Evolutionary conservation across 2,113 vertebrate species (phyloP).

Genomic region (Petrocephalus microphthalmus): DNA sequence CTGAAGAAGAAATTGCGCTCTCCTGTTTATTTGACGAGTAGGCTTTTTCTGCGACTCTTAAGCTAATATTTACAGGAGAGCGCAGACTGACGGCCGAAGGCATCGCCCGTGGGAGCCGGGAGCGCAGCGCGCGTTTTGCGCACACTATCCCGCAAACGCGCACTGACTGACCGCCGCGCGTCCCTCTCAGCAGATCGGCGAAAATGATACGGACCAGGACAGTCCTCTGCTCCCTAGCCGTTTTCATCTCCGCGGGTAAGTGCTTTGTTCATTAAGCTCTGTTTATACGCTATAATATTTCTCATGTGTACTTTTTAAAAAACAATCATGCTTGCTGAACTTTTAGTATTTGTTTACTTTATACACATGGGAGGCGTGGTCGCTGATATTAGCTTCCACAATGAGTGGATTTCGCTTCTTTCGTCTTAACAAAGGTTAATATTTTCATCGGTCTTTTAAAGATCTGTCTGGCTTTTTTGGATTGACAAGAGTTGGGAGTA

Average conservation of each 20-base stretch:
- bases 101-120: neutral
- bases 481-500: neutral
- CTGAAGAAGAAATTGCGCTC: slow-evolving; percentile 40
- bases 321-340: neutral
- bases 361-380: neutral
- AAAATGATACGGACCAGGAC: slow-evolving; percentile 47
- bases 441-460: neutral
- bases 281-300: neutral
- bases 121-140: neutral
- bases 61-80: neutral
- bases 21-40: neutral
- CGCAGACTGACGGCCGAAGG: neutral
- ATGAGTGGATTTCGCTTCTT: neutral
- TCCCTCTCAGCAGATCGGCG: slow-evolving; percentile 26
- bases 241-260: slow-evolving; percentile 57
- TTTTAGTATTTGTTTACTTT: neutral
- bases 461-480: neutral
- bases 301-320: neutral
- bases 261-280: slow-evolving; percentile 16
- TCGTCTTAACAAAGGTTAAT: neutral
- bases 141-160: slow-evolving; percentile 21
- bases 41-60: neutral
- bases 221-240: slow-evolving; percentile 39
- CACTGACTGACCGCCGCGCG: slow-evolving; percentile 24
- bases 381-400: neutral